Base-by-base conservation (phyloP, 2,113 vertebrate genomes). In the Cyanoramphus novaezelandiae region DNA sequence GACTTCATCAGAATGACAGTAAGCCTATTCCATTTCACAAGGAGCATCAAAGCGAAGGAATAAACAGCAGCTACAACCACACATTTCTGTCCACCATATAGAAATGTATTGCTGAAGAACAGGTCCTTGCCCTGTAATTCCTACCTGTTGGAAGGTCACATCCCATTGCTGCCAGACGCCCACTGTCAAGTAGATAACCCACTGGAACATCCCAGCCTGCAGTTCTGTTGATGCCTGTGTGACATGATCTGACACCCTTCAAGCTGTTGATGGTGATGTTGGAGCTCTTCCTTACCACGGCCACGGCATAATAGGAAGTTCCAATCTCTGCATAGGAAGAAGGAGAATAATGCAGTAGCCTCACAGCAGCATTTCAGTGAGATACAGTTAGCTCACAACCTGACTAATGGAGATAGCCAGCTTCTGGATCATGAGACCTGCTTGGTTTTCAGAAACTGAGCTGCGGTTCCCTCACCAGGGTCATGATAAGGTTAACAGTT, bases 191-290 rank as follows among this genome's bases (percentile, higher is more conserved):
- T 28, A 99, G 97, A 96, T 98, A 99, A 17, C 99, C 99, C 31
- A 99, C 46, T 0, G 99, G 99, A 95, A 99, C 98, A 2, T 98
- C 98, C 99, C 99, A 99, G 95, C 99, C 99, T 2, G 97, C 99
- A 0, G 99, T 99, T 59, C 98, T 98, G 72, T 98, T 98, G 78
- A 98, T 98, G 63, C 99, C 99, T 0, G 99, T 99, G 98, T 99
- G 99, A 86, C 99, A 99, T 23, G 98, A 99, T 86, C 85, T 98
- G 75, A 96, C 95, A 2, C 98, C 98, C 64, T 91, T 97, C 96
- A 99, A 70, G 87, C 94, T 98, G 95, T 98, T 85, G 84, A 99
- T 98, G 92, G 97, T 99, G 90, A 99, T 97, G 35, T 8, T 97
- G 43, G 97, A 93, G 84, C 95, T 96, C 65, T 95, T 99, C 89